phyloP scores from a whole-genome alignment of 2,113 vertebrate species.

The Plecturocebus donacophilus region DNA sequence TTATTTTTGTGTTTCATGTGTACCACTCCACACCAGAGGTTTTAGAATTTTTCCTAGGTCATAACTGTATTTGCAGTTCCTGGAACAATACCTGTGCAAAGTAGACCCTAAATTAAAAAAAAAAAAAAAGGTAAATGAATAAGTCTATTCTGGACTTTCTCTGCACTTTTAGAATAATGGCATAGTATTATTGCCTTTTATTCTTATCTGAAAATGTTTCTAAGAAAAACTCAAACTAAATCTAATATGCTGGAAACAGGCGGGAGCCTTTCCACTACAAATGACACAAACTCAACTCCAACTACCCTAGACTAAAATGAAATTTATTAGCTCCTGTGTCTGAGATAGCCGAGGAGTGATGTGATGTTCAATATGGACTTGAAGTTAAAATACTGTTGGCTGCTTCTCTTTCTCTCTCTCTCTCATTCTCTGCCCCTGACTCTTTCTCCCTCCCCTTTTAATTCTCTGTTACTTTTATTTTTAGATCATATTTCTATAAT shows the following conservation, averaged over 20 bases:
- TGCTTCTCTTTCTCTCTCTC: not conserved
- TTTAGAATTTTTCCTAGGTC: not conserved
- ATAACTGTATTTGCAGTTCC: too few relatives aligned
- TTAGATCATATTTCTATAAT: not conserved
- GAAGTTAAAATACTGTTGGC: not conserved
- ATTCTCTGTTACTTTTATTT: not conserved
- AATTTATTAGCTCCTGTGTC: not conserved
- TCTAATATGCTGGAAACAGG: not conserved
- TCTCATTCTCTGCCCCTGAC: not conserved
- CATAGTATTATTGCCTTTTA: not conserved
- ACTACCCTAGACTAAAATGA: not conserved
- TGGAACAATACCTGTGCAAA: not conserved
- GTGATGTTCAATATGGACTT: not conserved
- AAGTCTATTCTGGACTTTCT: not conserved
- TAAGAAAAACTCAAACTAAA: not conserved
- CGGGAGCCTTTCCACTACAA: not conserved
- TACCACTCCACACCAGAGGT: not conserved
- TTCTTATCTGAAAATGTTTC: not conserved
- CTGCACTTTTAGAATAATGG: not conserved
- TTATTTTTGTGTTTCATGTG: not conserved
- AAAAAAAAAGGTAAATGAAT: not conserved
- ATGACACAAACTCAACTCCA: not conserved
- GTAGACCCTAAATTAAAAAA: not conserved
- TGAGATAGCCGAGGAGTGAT: not conserved
- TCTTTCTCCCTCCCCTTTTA: not conserved